Evolutionary conservation across 1,140 invertebrate species (phyloP).

Genomic region (Drosophila lowei): DNA sequence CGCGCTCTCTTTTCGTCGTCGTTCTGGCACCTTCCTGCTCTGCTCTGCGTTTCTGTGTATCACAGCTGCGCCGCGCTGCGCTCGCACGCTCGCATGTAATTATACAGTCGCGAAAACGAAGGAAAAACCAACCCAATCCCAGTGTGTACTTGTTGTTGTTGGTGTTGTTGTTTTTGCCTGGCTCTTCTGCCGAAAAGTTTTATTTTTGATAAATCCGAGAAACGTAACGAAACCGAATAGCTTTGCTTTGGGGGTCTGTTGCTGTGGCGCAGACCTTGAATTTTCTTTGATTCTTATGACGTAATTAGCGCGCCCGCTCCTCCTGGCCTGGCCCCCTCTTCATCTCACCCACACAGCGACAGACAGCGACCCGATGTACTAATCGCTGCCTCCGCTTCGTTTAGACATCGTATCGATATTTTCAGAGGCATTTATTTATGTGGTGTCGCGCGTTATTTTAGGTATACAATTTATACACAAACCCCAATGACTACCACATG

Average conservation of each 20-base stretch:
- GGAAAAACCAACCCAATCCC: constrained; percentile 38
- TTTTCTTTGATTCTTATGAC: constrained; percentile 82
- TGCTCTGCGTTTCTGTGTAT: constrained; percentile 51
- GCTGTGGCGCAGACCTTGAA: constrained; percentile 71
- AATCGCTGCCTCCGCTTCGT: constrained; percentile 71
- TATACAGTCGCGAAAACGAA: constrained; percentile 68
- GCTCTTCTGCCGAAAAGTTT: constrained; percentile 49
- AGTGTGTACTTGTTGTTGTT: constrained; percentile 48
- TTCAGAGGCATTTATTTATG: constrained; percentile 76
- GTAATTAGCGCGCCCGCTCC: constrained; percentile 72
- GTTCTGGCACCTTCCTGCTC: constrained; percentile 35
- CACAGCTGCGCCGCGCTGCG: constrained; percentile 65
- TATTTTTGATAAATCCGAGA: constrained; percentile 75
- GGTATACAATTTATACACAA: constrained; percentile 37
- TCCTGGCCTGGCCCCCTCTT: constrained; percentile 6
- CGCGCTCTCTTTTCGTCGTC: constrained; percentile 48
- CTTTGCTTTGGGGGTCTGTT: constrained; percentile 43
- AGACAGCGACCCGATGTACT: constrained; percentile 64
- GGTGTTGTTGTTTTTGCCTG: constrained; percentile 20
- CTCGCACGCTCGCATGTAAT: constrained; percentile 62
- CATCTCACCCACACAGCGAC: constrained; percentile 52
- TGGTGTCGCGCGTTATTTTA: constrained; percentile 56
- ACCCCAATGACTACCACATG: constrained; percentile 36
- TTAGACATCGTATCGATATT: constrained; percentile 80
- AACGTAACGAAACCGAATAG: constrained; percentile 77